Percentiles rank a stretch among this genome's conserved stretches.
phyloP scores from a whole-genome alignment of 2,888 invertebrate species.

The Andrena chrysosceles region DNA sequence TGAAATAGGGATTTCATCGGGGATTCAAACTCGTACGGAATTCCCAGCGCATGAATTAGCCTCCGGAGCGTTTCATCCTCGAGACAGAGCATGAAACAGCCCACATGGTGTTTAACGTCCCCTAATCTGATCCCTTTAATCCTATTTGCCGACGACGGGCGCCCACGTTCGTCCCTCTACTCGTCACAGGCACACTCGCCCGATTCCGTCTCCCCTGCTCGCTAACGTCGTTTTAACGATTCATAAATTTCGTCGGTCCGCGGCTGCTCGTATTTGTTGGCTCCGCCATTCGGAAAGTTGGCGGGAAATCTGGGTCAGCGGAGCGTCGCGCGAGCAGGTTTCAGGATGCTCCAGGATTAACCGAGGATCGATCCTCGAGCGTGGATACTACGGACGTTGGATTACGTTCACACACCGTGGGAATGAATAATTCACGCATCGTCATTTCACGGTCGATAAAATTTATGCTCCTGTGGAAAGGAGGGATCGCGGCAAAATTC shows the following conservation, averaged over 20 bases:
- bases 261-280: conserved; percentile 32
- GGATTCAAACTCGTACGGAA: background rate
- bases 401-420: conserved; percentile 29
- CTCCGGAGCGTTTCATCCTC: background rate
- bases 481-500: too few species aligned
- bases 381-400: conserved; percentile 17
- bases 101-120: conserved; percentile 33
- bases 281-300: conserved; percentile 57
- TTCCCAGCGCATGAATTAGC: background rate
- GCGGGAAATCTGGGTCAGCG: conserved; percentile 58
- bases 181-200: background rate
- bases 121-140: conserved; percentile 39
- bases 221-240: conserved; percentile 70
- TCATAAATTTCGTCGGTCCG: conserved; percentile 64
- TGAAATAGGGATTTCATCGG: background rate
- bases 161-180: background rate
- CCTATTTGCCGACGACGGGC: conserved; percentile 27
- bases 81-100: background rate
- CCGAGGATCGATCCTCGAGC: conserved; percentile 60
- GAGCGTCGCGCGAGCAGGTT: conserved; percentile 38
- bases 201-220: conserved; percentile 17
- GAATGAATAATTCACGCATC: conserved; percentile 49
- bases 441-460: conserved; percentile 35
- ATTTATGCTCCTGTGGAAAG: background rate
- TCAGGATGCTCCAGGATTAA: conserved; percentile 61